Conservation (phyloP, 2,113 vertebrate genomes). For the Pollachius pollachius region DNA sequence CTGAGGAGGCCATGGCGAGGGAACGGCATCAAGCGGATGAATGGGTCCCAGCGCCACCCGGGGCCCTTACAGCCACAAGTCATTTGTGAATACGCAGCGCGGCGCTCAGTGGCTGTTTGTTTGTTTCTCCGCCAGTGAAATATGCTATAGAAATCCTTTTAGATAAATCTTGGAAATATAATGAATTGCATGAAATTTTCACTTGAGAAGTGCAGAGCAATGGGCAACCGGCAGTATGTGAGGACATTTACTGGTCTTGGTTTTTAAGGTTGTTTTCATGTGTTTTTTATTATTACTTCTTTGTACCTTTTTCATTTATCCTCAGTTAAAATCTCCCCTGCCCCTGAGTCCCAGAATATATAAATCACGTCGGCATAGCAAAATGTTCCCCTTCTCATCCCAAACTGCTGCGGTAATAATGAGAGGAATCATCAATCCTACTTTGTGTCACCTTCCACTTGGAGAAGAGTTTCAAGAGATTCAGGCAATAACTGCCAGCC, state of each 20-base stretch:
- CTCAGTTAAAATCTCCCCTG: constrained; percentile 29
- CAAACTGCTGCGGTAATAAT: constrained; percentile 73
- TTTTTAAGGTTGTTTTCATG: not conserved
- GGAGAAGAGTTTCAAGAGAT: constrained; percentile 61
- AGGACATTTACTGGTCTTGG: not conserved
- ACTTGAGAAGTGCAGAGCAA: too few species aligned
- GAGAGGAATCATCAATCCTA: constrained; percentile 70
- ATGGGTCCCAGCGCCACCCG: constrained; percentile 33
- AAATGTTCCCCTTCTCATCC: constrained; percentile 65
- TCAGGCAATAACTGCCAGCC: constrained; percentile 69
- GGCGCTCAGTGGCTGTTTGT: not conserved
- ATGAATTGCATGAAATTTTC: constrained; percentile 17
- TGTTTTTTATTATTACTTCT: not conserved
- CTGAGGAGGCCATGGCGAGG: constrained; percentile 21
- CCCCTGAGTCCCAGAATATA: constrained; percentile 33
- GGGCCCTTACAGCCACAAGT: constrained; percentile 19
- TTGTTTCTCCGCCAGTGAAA: not conserved
- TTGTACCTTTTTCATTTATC: constrained; percentile 25
- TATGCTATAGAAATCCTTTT: not conserved
- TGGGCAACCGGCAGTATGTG: too few species aligned
- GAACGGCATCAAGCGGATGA: constrained; percentile 31
- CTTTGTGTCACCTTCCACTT: constrained; percentile 71
- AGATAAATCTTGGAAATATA: not conserved
- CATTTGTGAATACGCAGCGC: constrained; percentile 26
- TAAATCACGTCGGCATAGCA: constrained; percentile 47